Conservation (phyloP, 2,888 invertebrate genomes). For the Ypsolopha scabrella region DNA sequence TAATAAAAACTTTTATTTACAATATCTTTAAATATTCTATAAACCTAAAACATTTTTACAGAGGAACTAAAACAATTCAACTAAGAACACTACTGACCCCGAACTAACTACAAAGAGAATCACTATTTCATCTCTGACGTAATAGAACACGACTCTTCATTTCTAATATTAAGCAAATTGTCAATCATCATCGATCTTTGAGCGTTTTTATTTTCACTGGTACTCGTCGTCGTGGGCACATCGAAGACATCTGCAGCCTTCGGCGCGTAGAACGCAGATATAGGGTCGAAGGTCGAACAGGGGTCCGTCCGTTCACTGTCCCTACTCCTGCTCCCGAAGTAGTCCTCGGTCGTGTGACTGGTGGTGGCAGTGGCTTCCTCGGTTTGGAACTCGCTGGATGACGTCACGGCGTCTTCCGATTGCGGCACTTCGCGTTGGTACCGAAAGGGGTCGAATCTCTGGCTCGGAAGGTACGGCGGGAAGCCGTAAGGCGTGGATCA, state of each 20-base stretch:
- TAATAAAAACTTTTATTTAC: slow-evolving; percentile 62
- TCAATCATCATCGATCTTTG: slow-evolving; percentile 61
- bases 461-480: slow-evolving; percentile 64
- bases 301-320: slow-evolving; percentile 45
- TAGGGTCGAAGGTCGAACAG: slow-evolving; percentile 46
- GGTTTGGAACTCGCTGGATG: slow-evolving; percentile 55
- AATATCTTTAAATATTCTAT: slow-evolving; percentile 46
- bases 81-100: slow-evolving; percentile 58
- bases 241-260: slow-evolving; percentile 35
- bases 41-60: slow-evolving; percentile 54
- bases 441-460: slow-evolving; percentile 56
- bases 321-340: slow-evolving; percentile 40
- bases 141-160: slow-evolving; percentile 42
- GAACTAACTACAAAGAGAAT: slow-evolving; percentile 11
- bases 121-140: slow-evolving; percentile 24
- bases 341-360: slow-evolving; percentile 30
- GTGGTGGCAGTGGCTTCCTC: slow-evolving; percentile 14
- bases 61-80: slow-evolving; percentile 64
- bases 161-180: slow-evolving; percentile 46
- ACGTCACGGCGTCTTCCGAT: slow-evolving; percentile 59
- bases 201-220: slow-evolving; percentile 40
- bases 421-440: slow-evolving; percentile 42
- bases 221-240: slow-evolving; percentile 25
- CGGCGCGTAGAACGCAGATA: slow-evolving; percentile 59
- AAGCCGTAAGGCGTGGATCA: slow-evolving; percentile 75